Evolutionary conservation across 2,888 invertebrate species (phyloP).

Genomic region (Drosophila longiperda): DNA sequence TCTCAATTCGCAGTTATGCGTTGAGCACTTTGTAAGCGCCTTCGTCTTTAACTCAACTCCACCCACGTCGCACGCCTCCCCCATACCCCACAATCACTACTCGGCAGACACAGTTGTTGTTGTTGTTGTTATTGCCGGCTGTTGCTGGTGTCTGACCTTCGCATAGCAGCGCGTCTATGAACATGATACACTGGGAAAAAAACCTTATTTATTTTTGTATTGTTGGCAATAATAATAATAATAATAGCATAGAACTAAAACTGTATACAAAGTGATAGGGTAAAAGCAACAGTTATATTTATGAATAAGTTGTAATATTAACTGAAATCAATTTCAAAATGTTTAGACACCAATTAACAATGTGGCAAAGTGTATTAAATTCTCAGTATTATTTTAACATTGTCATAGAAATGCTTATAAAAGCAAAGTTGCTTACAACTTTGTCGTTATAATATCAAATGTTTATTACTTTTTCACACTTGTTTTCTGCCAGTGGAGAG

Average conservation of each 20-base stretch:
- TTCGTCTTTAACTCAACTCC: slow-evolving; percentile 43
- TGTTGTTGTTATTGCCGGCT: slow-evolving; percentile 23
- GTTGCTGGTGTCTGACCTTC: slow-evolving; percentile 66
- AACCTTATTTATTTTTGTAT: neutral
- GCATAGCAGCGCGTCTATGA: slow-evolving; percentile 77
- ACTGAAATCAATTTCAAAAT: neutral
- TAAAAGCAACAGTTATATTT: neutral
- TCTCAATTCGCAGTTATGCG: slow-evolving; percentile 7
- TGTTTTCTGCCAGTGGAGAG: slow-evolving; percentile 37
- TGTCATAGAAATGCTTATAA: neutral
- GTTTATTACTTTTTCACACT: neutral
- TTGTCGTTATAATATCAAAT: neutral
- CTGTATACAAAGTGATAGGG: too few relatives aligned
- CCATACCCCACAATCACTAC: slow-evolving; percentile 26
- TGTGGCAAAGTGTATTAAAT: neutral
- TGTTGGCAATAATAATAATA: neutral
- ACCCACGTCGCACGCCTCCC: slow-evolving; percentile 39
- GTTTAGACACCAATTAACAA: neutral
- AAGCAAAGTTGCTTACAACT: neutral
- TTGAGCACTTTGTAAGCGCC: slow-evolving; percentile 36
- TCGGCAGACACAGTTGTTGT: slow-evolving; percentile 41
- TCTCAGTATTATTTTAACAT: neutral
- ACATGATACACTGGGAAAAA: slow-evolving; percentile 42
- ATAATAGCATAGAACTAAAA: neutral
- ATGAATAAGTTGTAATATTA: neutral